phyloP scores from a whole-genome alignment of 2,797 vertebrate species.

The Momotus momota region DNA sequence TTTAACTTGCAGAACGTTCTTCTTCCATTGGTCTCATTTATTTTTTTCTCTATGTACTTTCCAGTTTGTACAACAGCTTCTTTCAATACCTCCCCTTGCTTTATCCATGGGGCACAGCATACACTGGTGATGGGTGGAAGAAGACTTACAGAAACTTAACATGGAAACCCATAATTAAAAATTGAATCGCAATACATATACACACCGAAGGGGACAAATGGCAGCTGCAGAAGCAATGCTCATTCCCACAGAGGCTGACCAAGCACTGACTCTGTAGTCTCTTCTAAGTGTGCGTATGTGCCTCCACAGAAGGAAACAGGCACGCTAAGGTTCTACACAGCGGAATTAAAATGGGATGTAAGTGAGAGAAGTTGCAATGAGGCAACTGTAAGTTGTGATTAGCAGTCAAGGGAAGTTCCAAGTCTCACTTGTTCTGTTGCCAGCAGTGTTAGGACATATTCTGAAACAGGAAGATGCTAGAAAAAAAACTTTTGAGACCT shows the following conservation, averaged over 20 bases:
- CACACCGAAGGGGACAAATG: not conserved
- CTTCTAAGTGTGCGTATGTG: not conserved
- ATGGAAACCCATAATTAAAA: not conserved
- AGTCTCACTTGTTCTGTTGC: conserved; percentile 60
- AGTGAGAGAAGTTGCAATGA: conserved; percentile 57
- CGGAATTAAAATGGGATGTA: not conserved
- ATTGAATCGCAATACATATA: not conserved
- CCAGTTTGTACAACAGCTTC: not conserved
- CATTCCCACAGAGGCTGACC: not conserved
- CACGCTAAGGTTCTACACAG: not conserved
- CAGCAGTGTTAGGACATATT: conserved; percentile 45
- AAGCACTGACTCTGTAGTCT: not conserved
- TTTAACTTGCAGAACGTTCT: not conserved
- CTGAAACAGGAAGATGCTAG: conserved; percentile 32
- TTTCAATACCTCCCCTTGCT: not conserved
- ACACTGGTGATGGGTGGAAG: not conserved
- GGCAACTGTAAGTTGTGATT: conserved; percentile 63
- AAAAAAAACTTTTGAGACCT: conserved; percentile 9
- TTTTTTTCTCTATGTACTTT: not conserved
- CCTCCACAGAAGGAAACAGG: not conserved
- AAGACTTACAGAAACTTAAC: not conserved
- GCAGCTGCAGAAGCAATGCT: not conserved
- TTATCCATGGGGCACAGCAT: not conserved
- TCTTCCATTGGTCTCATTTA: not conserved
- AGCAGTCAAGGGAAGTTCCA: conserved; percentile 49